phyloP scores from a whole-genome alignment of 2,113 vertebrate species.

The Chinchilla lanigera region DNA sequence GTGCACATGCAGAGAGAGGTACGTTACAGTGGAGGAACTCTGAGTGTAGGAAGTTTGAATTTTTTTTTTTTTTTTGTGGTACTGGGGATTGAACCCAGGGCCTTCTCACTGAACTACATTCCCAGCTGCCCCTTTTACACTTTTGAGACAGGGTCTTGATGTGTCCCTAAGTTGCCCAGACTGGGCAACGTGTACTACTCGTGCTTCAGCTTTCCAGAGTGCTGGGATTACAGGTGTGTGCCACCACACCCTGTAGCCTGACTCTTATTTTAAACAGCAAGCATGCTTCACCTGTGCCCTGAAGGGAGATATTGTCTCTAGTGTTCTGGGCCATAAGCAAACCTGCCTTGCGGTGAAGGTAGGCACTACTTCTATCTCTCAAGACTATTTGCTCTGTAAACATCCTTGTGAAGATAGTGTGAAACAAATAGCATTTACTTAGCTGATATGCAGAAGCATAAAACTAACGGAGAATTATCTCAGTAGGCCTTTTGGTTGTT shows the following conservation, averaged over 20 bases:
- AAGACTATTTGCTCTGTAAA: background rate
- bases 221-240: background rate
- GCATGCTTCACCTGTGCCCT: background rate
- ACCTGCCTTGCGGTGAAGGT: background rate
- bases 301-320: background rate
- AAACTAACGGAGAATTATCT: background rate
- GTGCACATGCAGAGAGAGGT: background rate
- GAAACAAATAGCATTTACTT: background rate
- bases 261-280: background rate
- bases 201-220: background rate
- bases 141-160: background rate
- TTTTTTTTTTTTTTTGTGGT: background rate
- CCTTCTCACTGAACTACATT: background rate
- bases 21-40: background rate
- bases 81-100: background rate
- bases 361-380: background rate
- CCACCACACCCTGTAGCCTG: background rate
- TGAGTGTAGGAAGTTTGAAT: background rate
- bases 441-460: background rate
- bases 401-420: background rate
- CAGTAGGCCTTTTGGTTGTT: background rate
- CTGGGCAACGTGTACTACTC: background rate
- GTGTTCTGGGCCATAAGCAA: background rate
- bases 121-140: background rate
- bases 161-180: background rate